A percentile compares a stretch with the other conserved stretches of the same genome.
These are phyloP conservation scores for Phortica variegata DNA, from an alignment of 1,140 invertebrate species.

Conservation along the genomic window DNA sequence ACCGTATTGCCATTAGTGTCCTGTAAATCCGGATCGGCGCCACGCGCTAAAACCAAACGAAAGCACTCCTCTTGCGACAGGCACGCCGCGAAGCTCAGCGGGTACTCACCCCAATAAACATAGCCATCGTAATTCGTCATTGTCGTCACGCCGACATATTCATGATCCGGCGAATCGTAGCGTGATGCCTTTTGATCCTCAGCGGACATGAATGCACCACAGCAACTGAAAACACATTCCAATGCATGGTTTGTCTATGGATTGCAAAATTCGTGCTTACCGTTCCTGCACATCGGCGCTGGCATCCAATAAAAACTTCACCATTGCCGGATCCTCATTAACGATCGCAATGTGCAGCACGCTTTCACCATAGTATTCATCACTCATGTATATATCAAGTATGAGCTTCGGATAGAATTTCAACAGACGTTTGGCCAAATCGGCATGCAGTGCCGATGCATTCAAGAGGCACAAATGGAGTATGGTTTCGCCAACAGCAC, in stretches of 20 bases:
- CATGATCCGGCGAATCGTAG: slow-evolving; percentile 84
- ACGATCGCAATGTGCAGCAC: slow-evolving; percentile 96
- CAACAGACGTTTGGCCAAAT: slow-evolving; percentile 88
- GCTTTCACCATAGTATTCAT: slow-evolving; percentile 95
- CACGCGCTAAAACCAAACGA: slow-evolving; percentile 86
- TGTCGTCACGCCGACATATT: slow-evolving; percentile 82
- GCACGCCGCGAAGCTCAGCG: slow-evolving; percentile 93
- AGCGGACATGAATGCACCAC: slow-evolving; percentile 94
- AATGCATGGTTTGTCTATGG: not conserved
- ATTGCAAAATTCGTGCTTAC: slow-evolving; percentile 14
- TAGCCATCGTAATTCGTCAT: slow-evolving; percentile 96
- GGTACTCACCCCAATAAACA: slow-evolving; percentile 98
- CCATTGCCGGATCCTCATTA: slow-evolving; percentile 97
- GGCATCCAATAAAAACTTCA: slow-evolving; percentile 90
- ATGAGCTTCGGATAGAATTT: slow-evolving; percentile 93
- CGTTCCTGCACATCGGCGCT: slow-evolving; percentile 88
- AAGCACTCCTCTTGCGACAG: slow-evolving; percentile 97
- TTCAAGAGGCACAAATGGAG: slow-evolving; percentile 92
- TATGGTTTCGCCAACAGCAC: slow-evolving; percentile 93
- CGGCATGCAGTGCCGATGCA: slow-evolving; percentile 85
- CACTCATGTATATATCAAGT: slow-evolving; percentile 92
- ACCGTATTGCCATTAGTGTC: slow-evolving; percentile 98
- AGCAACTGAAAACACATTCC: slow-evolving; percentile 61
- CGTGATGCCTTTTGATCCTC: slow-evolving; percentile 95
- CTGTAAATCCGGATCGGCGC: slow-evolving; percentile 92